Base-by-base conservation (phyloP, 2,113 vertebrate genomes). In the Rhinolophus ferrumequinum region DNA sequence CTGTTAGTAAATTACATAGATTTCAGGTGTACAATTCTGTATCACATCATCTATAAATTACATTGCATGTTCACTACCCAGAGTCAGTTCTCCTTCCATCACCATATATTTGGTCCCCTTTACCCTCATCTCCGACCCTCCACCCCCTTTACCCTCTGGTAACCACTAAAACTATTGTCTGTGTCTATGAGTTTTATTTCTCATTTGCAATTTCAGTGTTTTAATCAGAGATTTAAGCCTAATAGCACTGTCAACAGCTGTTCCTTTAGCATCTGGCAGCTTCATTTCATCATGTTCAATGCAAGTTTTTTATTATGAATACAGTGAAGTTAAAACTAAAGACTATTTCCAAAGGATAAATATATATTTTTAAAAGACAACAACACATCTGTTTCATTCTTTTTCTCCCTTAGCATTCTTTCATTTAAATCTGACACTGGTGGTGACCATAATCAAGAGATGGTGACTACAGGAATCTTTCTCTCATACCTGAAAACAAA, bases 181-280 rank as follows among this genome's bases (percentile, higher is more conserved):
- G 41, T 44, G 41, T 44, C 41, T 44, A 44, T 44, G 41, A 44
- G 41, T 44, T 44, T 44, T 44, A 7, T 44, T 44, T 44, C 41
- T 44, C 41, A 44, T 44, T 44, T 44, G 41, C 6, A 83, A 47
- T 83, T 79, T 22, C 60, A 47, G 28, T 44, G 38, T 80, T 90
- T 97, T 92, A 83, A 95, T 91, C 67, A 72, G 38, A 93, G 30
- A 89, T 60, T 72, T 75, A 84, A 60, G 24, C 28, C 70, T 64
- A 64, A 75, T 8, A 66, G 21, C 52, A 73, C 4, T 80, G 28
- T 33, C 22, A 47, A 66, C 9, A 76, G 93, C 84, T 72, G 38
- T 35, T 81, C 56, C 62, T 44, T 38, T 44, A 72, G n/a, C 44
- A 72, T 15, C n/a, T 12, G 81, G 28, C 22, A 84, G 67, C 8